Conservation (phyloP, 35 echinoderm and acorn worm species). For the Ophiothrix spiculata region DNA sequence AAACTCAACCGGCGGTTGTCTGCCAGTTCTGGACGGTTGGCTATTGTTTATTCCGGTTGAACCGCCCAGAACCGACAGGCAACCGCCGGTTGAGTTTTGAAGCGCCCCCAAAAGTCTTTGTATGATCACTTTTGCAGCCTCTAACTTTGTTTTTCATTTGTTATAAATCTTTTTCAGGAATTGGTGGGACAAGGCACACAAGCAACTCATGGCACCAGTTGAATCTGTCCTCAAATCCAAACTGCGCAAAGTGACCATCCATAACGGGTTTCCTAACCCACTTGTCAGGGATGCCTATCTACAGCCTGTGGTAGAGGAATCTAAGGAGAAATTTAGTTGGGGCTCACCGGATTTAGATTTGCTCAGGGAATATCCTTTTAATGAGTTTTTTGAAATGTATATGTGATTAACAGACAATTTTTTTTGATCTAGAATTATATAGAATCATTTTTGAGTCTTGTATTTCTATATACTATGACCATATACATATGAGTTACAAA, state of each 20-base stretch:
- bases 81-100: too few relatives aligned
- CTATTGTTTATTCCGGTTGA: too few relatives aligned
- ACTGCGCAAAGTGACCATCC: slow-evolving; percentile 54
- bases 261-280: slow-evolving; percentile 54
- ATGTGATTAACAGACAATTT: too few relatives aligned
- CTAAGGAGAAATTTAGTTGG: slow-evolving; percentile 77
- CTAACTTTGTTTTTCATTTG: background rate
- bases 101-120: too few relatives aligned
- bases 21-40: too few relatives aligned
- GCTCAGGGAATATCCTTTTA: slow-evolving; percentile 96
- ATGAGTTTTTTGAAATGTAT: too few relatives aligned
- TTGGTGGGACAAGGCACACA: slow-evolving; percentile 69
- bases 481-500: too few relatives aligned
- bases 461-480: too few relatives aligned
- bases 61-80: too few relatives aligned
- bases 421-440: too few relatives aligned
- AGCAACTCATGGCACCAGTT: slow-evolving; percentile 24
- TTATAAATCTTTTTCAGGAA: slow-evolving; percentile 39
- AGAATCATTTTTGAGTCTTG: too few relatives aligned
- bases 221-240: slow-evolving; percentile 60
- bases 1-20: too few relatives aligned
- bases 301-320: slow-evolving; percentile 73
- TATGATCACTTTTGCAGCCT: background rate
- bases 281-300: slow-evolving; percentile 66
- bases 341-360: slow-evolving; percentile 75